Conservation (phyloP, 2,113 vertebrate species). For the Syngnathus scovelli region DNA sequence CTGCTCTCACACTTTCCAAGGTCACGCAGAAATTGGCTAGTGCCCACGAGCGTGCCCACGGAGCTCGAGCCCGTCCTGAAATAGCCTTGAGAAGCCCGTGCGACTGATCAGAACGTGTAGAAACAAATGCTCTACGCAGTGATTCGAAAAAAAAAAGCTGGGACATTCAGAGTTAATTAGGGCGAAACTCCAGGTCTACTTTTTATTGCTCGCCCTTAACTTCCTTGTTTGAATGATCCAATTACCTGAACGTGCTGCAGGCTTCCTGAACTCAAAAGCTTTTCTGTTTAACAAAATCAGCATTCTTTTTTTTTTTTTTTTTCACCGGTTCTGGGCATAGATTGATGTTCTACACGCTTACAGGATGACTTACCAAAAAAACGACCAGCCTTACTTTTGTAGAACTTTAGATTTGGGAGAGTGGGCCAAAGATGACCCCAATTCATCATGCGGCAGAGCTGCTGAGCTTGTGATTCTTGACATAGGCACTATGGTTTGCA, state of each 20-base stretch:
- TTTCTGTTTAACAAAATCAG: background rate
- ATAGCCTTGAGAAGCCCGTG: constrained; percentile 34
- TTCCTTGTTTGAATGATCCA: constrained; percentile 10
- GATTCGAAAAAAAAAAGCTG: background rate
- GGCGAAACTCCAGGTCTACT: background rate
- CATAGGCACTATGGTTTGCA: background rate
- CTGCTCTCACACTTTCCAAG: constrained; percentile 64
- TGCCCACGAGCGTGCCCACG: constrained; percentile 23
- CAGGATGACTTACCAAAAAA: constrained; percentile 8
- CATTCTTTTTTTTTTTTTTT: constrained; percentile 7
- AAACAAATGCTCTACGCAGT: constrained; percentile 4
- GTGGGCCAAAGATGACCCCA: constrained; percentile 1
- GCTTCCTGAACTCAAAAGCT: background rate
- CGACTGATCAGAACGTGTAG: constrained; percentile 3
- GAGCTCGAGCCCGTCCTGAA: constrained; percentile 39
- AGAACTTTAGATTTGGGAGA: background rate
- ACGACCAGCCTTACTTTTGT: constrained; percentile 1
- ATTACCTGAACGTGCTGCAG: constrained; percentile 6
- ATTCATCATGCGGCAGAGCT: background rate
- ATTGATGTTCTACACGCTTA: background rate
- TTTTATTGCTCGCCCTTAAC: constrained; percentile 6
- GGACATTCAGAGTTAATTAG: background rate
- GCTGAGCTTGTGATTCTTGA: background rate
- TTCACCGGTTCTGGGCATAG: background rate
- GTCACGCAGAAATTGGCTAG: constrained; percentile 61